Evolutionary conservation across 2,113 vertebrate species (phyloP), one percentile per base, ranked within the genome.

Genomic region (Pangasianodon gigas): DNA sequence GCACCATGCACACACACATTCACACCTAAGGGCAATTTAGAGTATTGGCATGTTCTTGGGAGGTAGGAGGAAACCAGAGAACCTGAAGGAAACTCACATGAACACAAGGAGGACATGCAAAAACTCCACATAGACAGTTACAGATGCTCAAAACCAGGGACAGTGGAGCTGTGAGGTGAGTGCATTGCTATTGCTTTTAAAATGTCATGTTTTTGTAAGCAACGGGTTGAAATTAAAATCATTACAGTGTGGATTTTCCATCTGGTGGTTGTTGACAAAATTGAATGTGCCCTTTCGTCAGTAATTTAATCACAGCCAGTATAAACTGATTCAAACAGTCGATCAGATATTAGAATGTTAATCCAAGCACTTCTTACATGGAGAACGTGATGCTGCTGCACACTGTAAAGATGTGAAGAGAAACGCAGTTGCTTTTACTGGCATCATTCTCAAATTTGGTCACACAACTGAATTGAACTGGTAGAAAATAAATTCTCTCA

Each of bases 251-350:
- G 51, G 29, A 82, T 82, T 82, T 37, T 62, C 56, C 58, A 84
- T 84, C 56, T 16, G 37, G 56, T 29, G 82, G 56, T 18, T 84
- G 82, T 29, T 84, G 56, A 84, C 56, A 16, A 84, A 62, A 84
- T 16, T 16, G 41, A 84, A 46, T 8, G 11, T 84, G 82, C 21
- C 56, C 21, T 41, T 60, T 84, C 5, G 21, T 84, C 32, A 29
- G 82, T 62, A 62, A 84, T 84, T 62, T 29, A 62, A 84, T 84
- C 21, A 62, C 18, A 83, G 19, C 3, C 52, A 26, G 2, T 60
- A 37, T 26, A 60, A 44, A 44, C 37, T 62, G 24, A 24, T 26
- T n/a, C 51, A n/a, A 19, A 52, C 79, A 52, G 29, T 80, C 1
- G 24, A 80, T 52, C 46, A 0, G 77, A 81, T n/a, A 52, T 8